phyloP scores from a whole-genome alignment of 2,888 invertebrate genomes.

The Tineola bisselliella region DNA sequence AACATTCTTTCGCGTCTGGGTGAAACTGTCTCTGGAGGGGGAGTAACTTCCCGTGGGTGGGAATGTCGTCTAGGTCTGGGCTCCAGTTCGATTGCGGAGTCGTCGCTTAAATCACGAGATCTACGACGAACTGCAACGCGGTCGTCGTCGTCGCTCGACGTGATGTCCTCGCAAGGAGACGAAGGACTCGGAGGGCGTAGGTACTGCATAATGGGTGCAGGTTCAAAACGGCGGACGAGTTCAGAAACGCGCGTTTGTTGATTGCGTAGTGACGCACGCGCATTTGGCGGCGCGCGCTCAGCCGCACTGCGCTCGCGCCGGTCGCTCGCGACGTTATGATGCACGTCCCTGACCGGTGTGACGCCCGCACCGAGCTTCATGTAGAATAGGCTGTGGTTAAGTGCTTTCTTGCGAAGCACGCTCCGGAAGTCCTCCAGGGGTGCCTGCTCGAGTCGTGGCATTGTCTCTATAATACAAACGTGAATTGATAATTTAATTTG shows the following conservation, averaged over 20 bases:
- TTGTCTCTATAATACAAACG: conserved; percentile 19
- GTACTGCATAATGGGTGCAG: conserved; percentile 49
- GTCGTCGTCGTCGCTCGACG: conserved; percentile 60
- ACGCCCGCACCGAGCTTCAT: conserved; percentile 44
- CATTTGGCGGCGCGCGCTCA: conserved; percentile 42
- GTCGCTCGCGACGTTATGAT: neutral
- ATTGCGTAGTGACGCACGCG: conserved; percentile 35
- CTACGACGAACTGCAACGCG: conserved; percentile 54
- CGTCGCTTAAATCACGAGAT: conserved; percentile 59
- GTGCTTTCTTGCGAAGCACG: conserved; percentile 58
- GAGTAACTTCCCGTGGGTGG: conserved; percentile 49
- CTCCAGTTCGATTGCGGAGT: conserved; percentile 66
- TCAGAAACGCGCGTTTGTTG: conserved; percentile 57
- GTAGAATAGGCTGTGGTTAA: conserved; percentile 61
- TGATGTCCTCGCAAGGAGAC: conserved; percentile 53
- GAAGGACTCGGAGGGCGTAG: conserved; percentile 50
- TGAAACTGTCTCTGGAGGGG: conserved; percentile 37
- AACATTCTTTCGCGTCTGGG: conserved; percentile 51
- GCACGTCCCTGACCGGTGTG: neutral
- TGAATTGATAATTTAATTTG: neutral
- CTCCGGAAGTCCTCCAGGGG: conserved; percentile 58
- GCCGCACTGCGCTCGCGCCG: conserved; percentile 36
- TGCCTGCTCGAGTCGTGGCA: conserved; percentile 52
- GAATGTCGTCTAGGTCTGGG: conserved; percentile 52
- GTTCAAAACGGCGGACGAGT: conserved; percentile 52